These are phyloP conservation scores for Nomada goodeniana DNA, from an alignment of 2,888 invertebrate genomes.

Conservation along the genomic window DNA sequence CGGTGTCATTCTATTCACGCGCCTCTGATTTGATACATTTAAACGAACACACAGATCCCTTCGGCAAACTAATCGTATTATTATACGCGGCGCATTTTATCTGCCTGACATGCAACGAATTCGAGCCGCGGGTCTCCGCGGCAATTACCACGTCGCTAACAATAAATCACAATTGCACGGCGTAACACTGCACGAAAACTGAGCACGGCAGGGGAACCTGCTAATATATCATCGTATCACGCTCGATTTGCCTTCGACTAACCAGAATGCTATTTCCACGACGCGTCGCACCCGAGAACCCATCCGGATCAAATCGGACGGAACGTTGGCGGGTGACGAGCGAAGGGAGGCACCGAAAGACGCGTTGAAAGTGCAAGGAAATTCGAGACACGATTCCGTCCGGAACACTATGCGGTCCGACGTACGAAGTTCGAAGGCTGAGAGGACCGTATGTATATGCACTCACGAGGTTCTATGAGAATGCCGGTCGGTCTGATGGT, in stretches of 20 bases:
- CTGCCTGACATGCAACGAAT: background rate
- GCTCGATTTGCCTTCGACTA: slow-evolving; percentile 2
- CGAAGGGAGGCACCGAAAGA: background rate
- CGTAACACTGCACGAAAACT: background rate
- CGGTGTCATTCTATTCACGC: background rate
- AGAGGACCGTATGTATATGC: slow-evolving; percentile 13
- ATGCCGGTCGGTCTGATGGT: slow-evolving; percentile 54
- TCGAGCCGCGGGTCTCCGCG: background rate
- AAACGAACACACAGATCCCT: background rate
- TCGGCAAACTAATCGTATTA: background rate
- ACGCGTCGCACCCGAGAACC: background rate
- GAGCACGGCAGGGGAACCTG: background rate
- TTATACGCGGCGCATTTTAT: background rate
- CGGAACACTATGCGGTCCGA: background rate
- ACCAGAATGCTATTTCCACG: background rate
- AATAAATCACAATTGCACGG: background rate
- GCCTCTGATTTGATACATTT: background rate
- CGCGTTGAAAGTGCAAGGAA: background rate
- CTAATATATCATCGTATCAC: background rate
- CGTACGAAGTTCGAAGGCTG: slow-evolving; percentile 42
- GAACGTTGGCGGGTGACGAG: background rate
- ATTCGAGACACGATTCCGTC: slow-evolving; percentile 7
- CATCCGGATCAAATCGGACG: background rate
- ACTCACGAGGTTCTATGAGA: slow-evolving; percentile 54
- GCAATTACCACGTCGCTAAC: background rate